Percentiles rank a stretch among this genome's conserved stretches.
phyloP scores from a whole-genome alignment of 2,797 vertebrate genomes.

The Remorina albescens region DNA sequence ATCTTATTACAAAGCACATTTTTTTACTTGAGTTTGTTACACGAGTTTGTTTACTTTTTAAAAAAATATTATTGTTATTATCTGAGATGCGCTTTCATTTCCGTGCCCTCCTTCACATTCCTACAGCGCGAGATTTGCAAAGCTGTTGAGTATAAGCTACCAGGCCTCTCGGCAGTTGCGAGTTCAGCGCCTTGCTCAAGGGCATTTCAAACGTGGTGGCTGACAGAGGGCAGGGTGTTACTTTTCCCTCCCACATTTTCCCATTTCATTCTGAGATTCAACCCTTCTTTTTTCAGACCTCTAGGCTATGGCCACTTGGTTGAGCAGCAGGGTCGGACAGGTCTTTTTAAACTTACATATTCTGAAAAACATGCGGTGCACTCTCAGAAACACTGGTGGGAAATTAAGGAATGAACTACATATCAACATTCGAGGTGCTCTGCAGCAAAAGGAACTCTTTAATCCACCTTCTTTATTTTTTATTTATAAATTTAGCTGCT shows the following conservation, averaged over 20 bases:
- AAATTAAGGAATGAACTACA: constrained; percentile 11
- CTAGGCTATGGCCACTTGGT: constrained; percentile 37
- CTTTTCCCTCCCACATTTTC: constrained; percentile 56
- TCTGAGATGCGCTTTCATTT: neutral
- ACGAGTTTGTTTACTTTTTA: neutral
- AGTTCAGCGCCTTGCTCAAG: constrained; percentile 62
- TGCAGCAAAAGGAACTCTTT: constrained; percentile 11
- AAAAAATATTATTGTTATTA: neutral
- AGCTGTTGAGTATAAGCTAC: constrained; percentile 4
- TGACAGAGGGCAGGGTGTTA: constrained; percentile 46
- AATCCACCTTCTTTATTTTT: constrained; percentile 29
- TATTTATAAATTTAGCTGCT: constrained; percentile 35
- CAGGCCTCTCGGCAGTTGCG: constrained; percentile 36
- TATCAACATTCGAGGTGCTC: neutral
- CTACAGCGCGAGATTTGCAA: neutral
- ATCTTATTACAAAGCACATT: no score
- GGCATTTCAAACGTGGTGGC: constrained; percentile 43
- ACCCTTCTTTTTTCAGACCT: constrained; percentile 30
- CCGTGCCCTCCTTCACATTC: neutral
- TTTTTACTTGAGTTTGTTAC: no score
- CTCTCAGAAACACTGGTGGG: constrained; percentile 3
- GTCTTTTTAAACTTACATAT: constrained; percentile 42
- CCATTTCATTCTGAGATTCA: constrained; percentile 38
- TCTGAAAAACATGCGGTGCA: constrained; percentile 15
- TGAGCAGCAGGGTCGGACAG: constrained; percentile 41